A percentile compares a stretch with the other conserved stretches of the same genome.
phyloP scores from a whole-genome alignment of 2,113 vertebrate species.

The Xyliphius kryptos region DNA sequence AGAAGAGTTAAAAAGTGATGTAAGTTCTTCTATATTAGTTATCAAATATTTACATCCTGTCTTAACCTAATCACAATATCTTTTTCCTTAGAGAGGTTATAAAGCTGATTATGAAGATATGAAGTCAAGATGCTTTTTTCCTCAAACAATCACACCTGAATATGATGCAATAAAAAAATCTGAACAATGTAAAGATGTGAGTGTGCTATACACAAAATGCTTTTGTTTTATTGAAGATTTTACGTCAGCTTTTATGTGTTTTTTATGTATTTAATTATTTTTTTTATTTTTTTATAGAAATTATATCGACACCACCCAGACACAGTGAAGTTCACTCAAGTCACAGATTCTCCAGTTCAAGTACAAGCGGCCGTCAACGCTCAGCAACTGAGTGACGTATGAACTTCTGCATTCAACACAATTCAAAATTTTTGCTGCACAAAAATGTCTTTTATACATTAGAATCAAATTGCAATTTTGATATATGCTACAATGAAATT shows the following conservation, averaged over 20 bases:
- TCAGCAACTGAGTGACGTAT: slow-evolving; percentile 89
- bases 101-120: slow-evolving; percentile 93
- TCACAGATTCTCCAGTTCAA: slow-evolving; percentile 78
- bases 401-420: slow-evolving; percentile 46
- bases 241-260: too few species aligned
- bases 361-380: slow-evolving; percentile 89
- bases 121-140: slow-evolving; percentile 85
- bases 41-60: too few species aligned
- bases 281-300: slow-evolving; percentile 64
- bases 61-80: too few species aligned
- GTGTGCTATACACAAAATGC: too few species aligned
- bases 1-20: slow-evolving; percentile 80
- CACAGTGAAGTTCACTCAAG: slow-evolving; percentile 86
- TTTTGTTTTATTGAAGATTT: too few species aligned
- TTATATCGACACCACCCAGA: slow-evolving; percentile 84
- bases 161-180: slow-evolving; percentile 86
- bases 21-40: slow-evolving; percentile 52
- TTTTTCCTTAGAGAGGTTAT: slow-evolving; percentile 76
- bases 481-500: not conserved
- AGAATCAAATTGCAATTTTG: not conserved
- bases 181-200: slow-evolving; percentile 81
- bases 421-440: not conserved
- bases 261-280: too few species aligned
- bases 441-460: not conserved
- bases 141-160: slow-evolving; percentile 89